Evolutionary conservation across 2,888 invertebrate species (phyloP).

Genomic region (Orchestes rusci): DNA sequence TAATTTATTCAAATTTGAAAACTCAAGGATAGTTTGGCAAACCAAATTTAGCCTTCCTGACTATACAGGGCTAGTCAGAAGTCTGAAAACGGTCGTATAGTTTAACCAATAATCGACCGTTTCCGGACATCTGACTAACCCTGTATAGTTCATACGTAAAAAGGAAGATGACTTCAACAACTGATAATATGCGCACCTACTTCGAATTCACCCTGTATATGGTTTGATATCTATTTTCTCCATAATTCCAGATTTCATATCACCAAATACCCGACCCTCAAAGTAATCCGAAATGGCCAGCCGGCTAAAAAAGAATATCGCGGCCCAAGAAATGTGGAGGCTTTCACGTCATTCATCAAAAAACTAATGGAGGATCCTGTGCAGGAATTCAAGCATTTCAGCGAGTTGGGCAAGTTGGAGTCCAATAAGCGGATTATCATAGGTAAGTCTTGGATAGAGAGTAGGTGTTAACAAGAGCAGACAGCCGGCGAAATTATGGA

Average conservation of each 20-base stretch:
- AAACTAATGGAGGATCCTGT: slow-evolving; percentile 85
- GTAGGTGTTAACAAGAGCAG: background rate
- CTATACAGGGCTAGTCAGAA: too few species aligned
- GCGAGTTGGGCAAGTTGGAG: slow-evolving; percentile 67
- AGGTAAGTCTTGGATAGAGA: slow-evolving; percentile 45
- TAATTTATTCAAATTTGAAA: too few species aligned
- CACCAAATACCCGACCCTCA: slow-evolving; percentile 96
- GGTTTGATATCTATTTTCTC: background rate
- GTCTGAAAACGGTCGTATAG: too few species aligned
- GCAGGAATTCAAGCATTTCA: slow-evolving; percentile 64
- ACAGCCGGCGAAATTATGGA: background rate
- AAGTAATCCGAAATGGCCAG: slow-evolving; percentile 85
- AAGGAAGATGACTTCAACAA: too few species aligned
- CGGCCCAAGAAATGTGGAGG: slow-evolving; percentile 82
- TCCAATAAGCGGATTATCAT: slow-evolving; percentile 80
- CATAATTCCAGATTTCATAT: slow-evolving; percentile 71
- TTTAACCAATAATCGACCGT: too few species aligned
- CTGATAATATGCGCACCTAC: too few species aligned
- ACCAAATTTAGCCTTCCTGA: too few species aligned
- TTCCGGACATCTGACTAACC: too few species aligned
- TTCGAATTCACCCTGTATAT: background rate
- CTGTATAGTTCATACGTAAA: too few species aligned
- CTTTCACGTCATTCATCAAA: slow-evolving; percentile 80
- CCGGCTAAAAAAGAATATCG: slow-evolving; percentile 87
- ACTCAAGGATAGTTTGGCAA: too few species aligned